phyloP scores from a whole-genome alignment of 1,140 invertebrate genomes.

The Chrysoperla carnea region DNA sequence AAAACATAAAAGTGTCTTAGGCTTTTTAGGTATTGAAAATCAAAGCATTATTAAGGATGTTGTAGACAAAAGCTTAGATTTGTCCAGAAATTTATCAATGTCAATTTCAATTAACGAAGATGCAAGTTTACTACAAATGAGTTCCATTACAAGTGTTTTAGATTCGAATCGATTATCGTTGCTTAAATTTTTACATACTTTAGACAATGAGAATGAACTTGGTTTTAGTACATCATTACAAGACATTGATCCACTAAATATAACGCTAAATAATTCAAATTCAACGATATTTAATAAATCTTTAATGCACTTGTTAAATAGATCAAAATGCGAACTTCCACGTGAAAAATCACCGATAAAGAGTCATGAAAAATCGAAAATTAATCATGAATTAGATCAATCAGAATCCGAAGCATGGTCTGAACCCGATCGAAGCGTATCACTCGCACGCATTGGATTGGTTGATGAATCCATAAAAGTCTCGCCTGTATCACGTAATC shows the following conservation, averaged over 20 bases:
- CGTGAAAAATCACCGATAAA: neutral
- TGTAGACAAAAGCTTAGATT: conserved; percentile 33
- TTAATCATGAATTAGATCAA: conserved; percentile 22
- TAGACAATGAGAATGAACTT: conserved; percentile 5
- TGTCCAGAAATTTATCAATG: conserved; percentile 31
- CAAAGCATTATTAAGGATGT: conserved; percentile 29
- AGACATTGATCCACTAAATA: conserved; percentile 12
- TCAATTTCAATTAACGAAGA: conserved; percentile 17
- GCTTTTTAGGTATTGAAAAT: conserved; percentile 27
- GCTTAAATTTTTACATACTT: conserved; percentile 11
- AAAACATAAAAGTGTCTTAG: conserved; percentile 36
- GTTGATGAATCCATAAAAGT: conserved; percentile 18
- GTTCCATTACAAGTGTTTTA: conserved; percentile 25
- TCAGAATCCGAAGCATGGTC: conserved; percentile 73
- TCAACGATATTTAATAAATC: conserved; percentile 2
- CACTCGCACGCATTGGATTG: conserved; percentile 55
- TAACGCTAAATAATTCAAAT: conserved; percentile 16
- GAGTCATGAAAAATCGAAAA: neutral
- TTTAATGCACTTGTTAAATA: neutral
- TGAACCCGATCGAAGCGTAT: conserved; percentile 64
- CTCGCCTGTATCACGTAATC: conserved; percentile 13
- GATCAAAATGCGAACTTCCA: neutral
- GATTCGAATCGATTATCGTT: conserved; percentile 12
- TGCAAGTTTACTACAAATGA: conserved; percentile 22
- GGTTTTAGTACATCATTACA: conserved; percentile 2